Evolutionary conservation across 1,140 invertebrate species (phyloP), one percentile per base, ranked within the genome.

Genomic region (Idris sp.): DNA sequence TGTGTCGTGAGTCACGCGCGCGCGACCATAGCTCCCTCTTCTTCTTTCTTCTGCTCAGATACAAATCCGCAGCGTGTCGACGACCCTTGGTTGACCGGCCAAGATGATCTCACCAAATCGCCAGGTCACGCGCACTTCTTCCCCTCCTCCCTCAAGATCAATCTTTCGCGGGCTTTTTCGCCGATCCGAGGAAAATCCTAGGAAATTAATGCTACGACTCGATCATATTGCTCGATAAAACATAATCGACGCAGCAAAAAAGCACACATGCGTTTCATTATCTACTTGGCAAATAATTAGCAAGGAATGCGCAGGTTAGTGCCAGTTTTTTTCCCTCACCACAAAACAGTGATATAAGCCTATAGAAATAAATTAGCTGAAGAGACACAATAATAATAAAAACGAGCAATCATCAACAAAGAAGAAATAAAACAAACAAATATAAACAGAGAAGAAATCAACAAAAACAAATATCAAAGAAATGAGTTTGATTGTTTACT

Each of bases 1-100:
- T 74, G 67, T 76, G 62, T 82, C 77, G 80, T 83, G 82, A 82
- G 76, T 83, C 82, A 83, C n/a, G n/a, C 79, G 71, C 68, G 71
- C 65, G 72, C 69, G 69, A 77, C 69, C 56, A 43, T 65, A 40
- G 74, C 62, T 73, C 59, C 61, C 40, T 74, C 68, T n/a, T 73
- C 43, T 62, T 40, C 40, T 51, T 56, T 56, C 59, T 46, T 64
- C 61, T 64, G 31, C 14, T 31, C 28, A 28, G 7, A 28, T 64
- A 49, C 44, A 36, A 49, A 56, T 35, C 49, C 28, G 40, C 64
- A 19, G 58, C 43, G 81, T 82, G 83, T 82, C 83, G 81, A 79
- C 81, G 82, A 84, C 83, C 83, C 77, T 76, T 56, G 48, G 46
- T 64, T 71, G 51, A 18, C 54, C 28, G 53, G 61, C 74, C 44